Conservation (phyloP, 1,140 invertebrate genomes). For the Scaptomyza montana region DNA sequence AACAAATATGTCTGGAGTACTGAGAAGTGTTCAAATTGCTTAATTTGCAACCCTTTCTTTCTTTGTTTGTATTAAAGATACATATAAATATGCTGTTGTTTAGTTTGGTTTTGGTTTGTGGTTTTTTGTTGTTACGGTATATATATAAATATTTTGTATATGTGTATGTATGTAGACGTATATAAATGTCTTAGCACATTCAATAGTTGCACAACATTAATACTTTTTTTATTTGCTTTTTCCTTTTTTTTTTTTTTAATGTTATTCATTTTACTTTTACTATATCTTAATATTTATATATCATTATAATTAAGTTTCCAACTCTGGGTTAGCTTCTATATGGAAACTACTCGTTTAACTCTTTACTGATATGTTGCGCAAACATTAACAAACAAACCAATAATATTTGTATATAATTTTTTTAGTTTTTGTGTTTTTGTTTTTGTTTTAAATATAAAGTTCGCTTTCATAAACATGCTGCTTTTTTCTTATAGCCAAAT, state of each 20-base stretch:
- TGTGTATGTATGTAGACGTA: constrained; percentile 74
- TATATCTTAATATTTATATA: constrained; percentile 56
- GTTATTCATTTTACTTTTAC: constrained; percentile 27
- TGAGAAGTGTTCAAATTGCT: constrained; percentile 1
- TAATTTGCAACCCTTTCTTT: background rate
- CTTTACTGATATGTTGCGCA: constrained; percentile 84
- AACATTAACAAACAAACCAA: constrained; percentile 84
- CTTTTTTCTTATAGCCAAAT: constrained; percentile 68
- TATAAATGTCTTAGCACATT: constrained; percentile 80
- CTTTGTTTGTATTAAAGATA: constrained; percentile 15
- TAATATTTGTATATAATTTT: constrained; percentile 68
- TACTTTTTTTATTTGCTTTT: constrained; percentile 53
- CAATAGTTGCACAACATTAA: constrained; percentile 79
- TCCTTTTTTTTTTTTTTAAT: constrained; percentile 37
- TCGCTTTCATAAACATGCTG: constrained; percentile 53
- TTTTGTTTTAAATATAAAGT: constrained; percentile 51
- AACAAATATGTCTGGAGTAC: background rate
- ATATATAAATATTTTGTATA: constrained; percentile 57
- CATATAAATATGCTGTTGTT: constrained; percentile 40
- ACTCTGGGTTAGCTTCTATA: constrained; percentile 68
- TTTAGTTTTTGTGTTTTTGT: constrained; percentile 32
- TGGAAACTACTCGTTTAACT: constrained; percentile 79
- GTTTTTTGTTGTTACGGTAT: constrained; percentile 56
- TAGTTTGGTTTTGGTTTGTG: constrained; percentile 36
- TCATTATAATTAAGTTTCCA: constrained; percentile 52